These are phyloP conservation scores for Neocloeon triangulifer DNA, from an alignment of 1,140 invertebrate species.

Conservation along the genomic window DNA sequence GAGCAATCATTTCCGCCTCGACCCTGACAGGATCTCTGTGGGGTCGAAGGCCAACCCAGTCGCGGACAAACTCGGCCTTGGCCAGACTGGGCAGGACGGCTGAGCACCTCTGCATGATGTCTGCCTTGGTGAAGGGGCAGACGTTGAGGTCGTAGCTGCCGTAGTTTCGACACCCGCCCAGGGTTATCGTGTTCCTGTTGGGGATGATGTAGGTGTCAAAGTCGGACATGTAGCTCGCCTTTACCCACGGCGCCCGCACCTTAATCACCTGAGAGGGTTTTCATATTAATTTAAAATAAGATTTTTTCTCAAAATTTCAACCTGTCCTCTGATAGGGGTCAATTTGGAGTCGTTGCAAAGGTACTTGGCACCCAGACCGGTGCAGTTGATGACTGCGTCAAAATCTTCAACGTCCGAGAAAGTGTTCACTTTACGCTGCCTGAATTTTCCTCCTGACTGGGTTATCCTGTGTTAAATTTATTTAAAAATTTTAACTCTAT, in stretches of 20 bases:
- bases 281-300: neutral
- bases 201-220: conserved; percentile 71
- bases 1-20: conserved; percentile 30
- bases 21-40: conserved; percentile 51
- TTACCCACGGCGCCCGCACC: conserved; percentile 74
- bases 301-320: conserved; percentile 38
- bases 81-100: conserved; percentile 45
- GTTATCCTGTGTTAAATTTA: no score
- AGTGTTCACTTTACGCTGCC: conserved; percentile 27
- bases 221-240: conserved; percentile 65
- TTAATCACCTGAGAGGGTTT: conserved; percentile 13
- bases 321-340: conserved; percentile 71
- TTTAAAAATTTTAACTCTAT: no score
- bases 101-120: conserved; percentile 50
- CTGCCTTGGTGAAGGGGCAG: conserved; percentile 40
- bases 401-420: conserved; percentile 33
- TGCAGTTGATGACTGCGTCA: conserved; percentile 73
- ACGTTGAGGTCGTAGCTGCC: conserved; percentile 48
- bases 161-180: conserved; percentile 63
- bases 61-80: conserved; percentile 28
- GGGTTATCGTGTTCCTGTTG: conserved; percentile 41
- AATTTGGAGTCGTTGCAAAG: conserved; percentile 54
- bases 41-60: conserved; percentile 56
- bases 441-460: no score
- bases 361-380: conserved; percentile 54